A percentile compares a stretch with the other conserved stretches of the same genome.
Evolutionary conservation across 2,888 invertebrate genomes (phyloP).

Genomic region (Gymnoscelis rufifasciata): DNA sequence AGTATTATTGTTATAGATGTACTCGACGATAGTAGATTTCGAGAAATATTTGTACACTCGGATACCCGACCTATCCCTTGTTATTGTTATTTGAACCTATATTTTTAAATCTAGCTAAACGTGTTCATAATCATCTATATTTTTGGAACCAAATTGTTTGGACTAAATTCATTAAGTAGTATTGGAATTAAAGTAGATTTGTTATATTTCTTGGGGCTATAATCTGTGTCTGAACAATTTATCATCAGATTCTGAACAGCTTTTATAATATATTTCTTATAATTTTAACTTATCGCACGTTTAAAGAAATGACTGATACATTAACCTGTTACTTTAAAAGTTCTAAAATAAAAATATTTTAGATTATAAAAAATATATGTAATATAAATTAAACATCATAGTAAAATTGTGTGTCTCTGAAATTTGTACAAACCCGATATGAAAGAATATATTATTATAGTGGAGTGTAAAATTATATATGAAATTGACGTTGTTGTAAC

Average conservation of each 20-base stretch:
- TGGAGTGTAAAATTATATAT: conserved; percentile 34
- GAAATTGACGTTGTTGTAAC: conserved; percentile 35
- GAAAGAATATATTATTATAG: conserved; percentile 17
- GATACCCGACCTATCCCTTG: conserved; percentile 73
- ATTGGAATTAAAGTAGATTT: background rate
- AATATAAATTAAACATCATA: conserved; percentile 27
- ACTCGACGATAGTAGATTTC: conserved; percentile 65
- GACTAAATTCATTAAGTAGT: background rate
- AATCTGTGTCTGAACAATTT: background rate
- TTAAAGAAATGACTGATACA: conserved; percentile 38
- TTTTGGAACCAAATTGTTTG: conserved; percentile 67
- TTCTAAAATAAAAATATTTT: conserved; percentile 30
- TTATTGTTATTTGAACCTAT: conserved; percentile 78
- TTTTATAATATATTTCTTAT: background rate
- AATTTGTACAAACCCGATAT: conserved; percentile 30
- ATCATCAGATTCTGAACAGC: background rate
- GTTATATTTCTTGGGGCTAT: background rate
- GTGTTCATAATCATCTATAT: conserved; percentile 76
- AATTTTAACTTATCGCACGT: conserved; percentile 22
- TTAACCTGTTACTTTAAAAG: conserved; percentile 32
- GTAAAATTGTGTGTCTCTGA: conserved; percentile 25
- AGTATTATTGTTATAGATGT: conserved; percentile 78
- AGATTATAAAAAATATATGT: conserved; percentile 26
- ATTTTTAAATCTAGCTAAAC: conserved; percentile 77
- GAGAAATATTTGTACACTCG: conserved; percentile 77